Conservation (phyloP, 2,113 vertebrate species). For the Kryptolebias marmoratus region DNA sequence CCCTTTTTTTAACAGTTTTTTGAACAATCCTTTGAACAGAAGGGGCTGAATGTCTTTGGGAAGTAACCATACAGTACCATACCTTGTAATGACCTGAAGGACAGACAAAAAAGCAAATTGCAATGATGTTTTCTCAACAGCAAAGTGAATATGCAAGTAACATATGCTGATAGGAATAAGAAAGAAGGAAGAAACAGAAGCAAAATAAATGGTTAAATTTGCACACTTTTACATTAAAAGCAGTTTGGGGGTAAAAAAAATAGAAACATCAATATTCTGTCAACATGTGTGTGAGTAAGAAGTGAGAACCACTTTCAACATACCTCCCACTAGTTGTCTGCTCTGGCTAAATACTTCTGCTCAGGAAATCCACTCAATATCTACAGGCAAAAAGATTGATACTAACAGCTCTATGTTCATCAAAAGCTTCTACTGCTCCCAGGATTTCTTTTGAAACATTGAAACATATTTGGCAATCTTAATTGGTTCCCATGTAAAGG, state of each 20-base stretch:
- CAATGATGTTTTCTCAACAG: not conserved
- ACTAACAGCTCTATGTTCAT: slow-evolving; percentile 8
- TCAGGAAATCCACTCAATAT: slow-evolving; percentile 37
- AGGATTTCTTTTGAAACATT: slow-evolving; percentile 13
- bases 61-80: not conserved
- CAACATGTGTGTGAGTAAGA: slow-evolving; percentile 29
- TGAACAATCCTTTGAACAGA: too few relatives aligned
- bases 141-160: not conserved
- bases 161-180: slow-evolving; percentile 30
- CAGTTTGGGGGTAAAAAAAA: not conserved
- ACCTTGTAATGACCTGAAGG: not conserved
- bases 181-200: slow-evolving; percentile 20
- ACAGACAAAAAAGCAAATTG: not conserved
- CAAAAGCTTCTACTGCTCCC: slow-evolving; percentile 15
- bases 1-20: not conserved
- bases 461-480: slow-evolving; percentile 18
- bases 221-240: slow-evolving; percentile 50
- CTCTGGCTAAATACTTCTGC: slow-evolving; percentile 34
- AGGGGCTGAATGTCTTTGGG: not conserved
- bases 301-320: slow-evolving; percentile 12
- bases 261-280: slow-evolving; percentile 8
- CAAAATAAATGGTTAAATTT: slow-evolving; percentile 35
- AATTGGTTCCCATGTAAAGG: slow-evolving; percentile 7
- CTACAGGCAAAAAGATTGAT: slow-evolving; percentile 32
- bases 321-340: slow-evolving; percentile 37